Base-by-base conservation (phyloP, 2,888 invertebrate genomes). In the Volucella bombylans region DNA sequence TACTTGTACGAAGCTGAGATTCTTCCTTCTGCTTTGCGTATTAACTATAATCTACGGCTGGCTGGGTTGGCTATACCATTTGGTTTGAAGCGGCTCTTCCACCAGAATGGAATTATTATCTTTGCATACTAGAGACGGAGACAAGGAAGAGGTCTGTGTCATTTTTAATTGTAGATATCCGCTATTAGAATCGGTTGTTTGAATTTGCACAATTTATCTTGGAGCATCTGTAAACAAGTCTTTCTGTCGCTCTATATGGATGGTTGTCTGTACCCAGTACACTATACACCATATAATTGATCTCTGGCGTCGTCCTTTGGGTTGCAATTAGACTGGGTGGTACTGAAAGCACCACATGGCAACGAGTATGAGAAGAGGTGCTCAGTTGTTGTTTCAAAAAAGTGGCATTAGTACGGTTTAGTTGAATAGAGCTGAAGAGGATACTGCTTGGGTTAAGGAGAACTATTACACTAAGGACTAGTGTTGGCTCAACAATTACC, bases 111-210 rank as follows among this genome's bases (percentile, higher is more conserved):
- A 82, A 82, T 72, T 82, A 82, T 72, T 78, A 55, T 61, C 55
- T 69, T 57, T 23, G 50, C 15, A 68, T 64, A 67, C 55, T 31
- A 71, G 23, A 54, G 43, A 14, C 12, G 31, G 45, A 41, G 12
- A 10, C 45, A 61, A 50, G 59, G 45, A 57, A 67, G 81, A 67
- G 85, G 76, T 76, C 68, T 85, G 72, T 81, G 81, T 85, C 81
- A 81, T 81, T 85, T 85, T 85, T 85, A 85, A 85, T 85, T 85
- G 85, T 77, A 72, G 85, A 85, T 85, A 81, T 85, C 85, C 85
- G 85, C 85, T 85, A 81, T 85, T 85, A 85, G 76, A 85, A 77
- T 85, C 81, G 68, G 85, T 85, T 85, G 77, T 81, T 85, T 76
- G 85, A 85, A 77, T 81, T 85, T 68, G 80, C 72, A 81, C 85